Evolutionary conservation across 1,140 invertebrate genomes (phyloP), one percentile per base, ranked within the genome.

Genomic region (Battus philenor): DNA sequence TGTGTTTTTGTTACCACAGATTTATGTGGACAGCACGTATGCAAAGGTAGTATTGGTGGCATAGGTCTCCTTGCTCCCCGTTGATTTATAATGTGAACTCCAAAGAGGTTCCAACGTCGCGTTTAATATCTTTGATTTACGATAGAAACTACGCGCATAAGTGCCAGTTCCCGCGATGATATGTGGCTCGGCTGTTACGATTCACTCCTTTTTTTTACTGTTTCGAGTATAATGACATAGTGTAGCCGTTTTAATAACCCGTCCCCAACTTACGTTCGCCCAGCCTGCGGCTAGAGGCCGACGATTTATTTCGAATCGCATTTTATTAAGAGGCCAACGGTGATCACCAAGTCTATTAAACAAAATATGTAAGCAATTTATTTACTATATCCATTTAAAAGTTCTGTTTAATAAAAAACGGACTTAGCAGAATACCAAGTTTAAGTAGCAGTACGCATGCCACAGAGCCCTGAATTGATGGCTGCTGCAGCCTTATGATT

Each of bases 81-180:
- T 56, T 85, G 76, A 85, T 85, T 85, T 85, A 85, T 82, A 72
- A 58, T 82, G 75, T 77, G 75, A 82, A 80, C 78, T 78, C 63
- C 62, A 85, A 82, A 82, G 80, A 85, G 78, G 77, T 82, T 71
- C 76, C 69, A 73, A 68, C 72, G 68, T 82, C 64, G 68, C 64
- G 73, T 79, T 84, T 84, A 84, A 84, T 84, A 84, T 84, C 63
- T 82, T 84, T 84, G 80, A 84, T 85, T 85, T 85, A 85, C 74
- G 76, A 80, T 80, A 79, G 75, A 80, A 79, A 77, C 74, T 77
- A 75, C 72, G 59, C 60, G 59, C 53, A 64, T 81, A 79, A 83
- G 69, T 72, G 68, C 77, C 72, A 80, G 68, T 71, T 75, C 67
- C 56, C 49, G 31, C 73, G 64, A 75, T 83, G 79, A 80, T 80